Conservation (phyloP, 1,140 invertebrate genomes). For the Pseudachorutes palmiensis region DNA sequence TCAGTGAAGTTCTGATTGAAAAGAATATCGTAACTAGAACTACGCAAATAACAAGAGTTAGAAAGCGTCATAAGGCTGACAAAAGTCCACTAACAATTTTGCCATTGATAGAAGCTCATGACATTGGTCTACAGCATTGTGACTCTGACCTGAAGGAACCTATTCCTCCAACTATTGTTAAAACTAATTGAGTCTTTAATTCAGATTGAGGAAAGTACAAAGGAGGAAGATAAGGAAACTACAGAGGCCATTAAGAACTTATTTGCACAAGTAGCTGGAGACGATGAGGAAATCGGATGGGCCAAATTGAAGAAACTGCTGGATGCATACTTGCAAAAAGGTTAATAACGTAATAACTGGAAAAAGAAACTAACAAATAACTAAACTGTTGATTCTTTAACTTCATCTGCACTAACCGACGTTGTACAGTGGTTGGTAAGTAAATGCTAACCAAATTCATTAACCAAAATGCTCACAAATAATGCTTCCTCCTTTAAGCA, state of each 20-base stretch:
- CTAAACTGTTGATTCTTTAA: not conserved
- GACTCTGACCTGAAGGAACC: not conserved
- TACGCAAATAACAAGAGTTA: not conserved
- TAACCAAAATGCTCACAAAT: too few species aligned
- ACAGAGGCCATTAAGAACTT: constrained; percentile 61
- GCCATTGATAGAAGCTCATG: not conserved
- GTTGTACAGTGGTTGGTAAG: too few species aligned
- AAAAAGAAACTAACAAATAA: too few species aligned
- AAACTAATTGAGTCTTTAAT: constrained; percentile 10
- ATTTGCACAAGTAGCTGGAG: constrained; percentile 77
- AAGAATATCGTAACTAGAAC: not conserved
- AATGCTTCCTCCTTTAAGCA: too few species aligned
- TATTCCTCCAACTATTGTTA: not conserved
- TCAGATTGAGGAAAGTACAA: constrained; percentile 16
- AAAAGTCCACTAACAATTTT: not conserved
- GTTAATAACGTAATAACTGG: constrained; percentile 47
- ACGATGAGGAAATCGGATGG: constrained; percentile 88
- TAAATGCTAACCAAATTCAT: too few species aligned
- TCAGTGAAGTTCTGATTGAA: not conserved
- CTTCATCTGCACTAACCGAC: not conserved
- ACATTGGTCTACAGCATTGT: not conserved
- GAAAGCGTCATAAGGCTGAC: not conserved
- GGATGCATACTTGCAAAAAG: constrained; percentile 79
- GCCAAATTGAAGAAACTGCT: constrained; percentile 85
- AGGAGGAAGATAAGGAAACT: constrained; percentile 41